These are phyloP conservation scores for Gryllus longicercus DNA, from an alignment of 2,888 invertebrate genomes.

Conservation along the genomic window DNA sequence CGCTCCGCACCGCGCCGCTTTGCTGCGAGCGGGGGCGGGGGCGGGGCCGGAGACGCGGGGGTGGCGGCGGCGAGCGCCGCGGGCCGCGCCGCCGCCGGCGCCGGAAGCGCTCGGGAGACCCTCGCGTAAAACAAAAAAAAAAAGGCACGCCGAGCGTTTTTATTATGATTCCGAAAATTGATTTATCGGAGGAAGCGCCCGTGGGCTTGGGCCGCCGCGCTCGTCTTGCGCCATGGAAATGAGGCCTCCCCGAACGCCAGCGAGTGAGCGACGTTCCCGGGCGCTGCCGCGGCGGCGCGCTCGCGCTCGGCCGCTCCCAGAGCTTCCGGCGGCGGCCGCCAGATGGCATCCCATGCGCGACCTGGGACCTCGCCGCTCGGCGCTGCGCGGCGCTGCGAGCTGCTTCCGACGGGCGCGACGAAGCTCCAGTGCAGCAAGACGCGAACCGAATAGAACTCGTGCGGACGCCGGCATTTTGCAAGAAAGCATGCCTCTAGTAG, in stretches of 20 bases:
- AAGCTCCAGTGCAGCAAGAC: too few relatives aligned
- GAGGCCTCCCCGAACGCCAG: neutral
- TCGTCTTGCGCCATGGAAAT: neutral
- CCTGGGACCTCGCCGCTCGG: neutral
- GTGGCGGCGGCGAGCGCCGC: neutral
- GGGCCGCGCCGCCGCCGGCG: neutral
- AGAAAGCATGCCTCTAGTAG: too few relatives aligned
- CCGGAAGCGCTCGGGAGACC: neutral
- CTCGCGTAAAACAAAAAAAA: neutral
- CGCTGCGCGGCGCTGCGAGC: neutral
- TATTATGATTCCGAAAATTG: conserved; percentile 28
- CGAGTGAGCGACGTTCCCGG: too few relatives aligned
- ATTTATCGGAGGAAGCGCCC: conserved; percentile 31
- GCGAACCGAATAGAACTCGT: too few relatives aligned
- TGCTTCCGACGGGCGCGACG: neutral
- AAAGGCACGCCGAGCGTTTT: neutral
- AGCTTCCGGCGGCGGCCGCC: neutral
- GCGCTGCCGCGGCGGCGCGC: neutral
- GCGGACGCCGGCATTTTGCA: too few relatives aligned
- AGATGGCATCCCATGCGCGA: neutral
- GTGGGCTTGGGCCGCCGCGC: conserved; percentile 6
- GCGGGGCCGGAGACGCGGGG: neutral
- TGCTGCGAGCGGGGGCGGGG: neutral
- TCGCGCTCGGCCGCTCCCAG: neutral
- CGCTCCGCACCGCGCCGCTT: neutral